Evolutionary conservation across 2,113 vertebrate species (phyloP), one percentile per base, ranked within the genome.

Genomic region (Sakesphorus luctuosus): DNA sequence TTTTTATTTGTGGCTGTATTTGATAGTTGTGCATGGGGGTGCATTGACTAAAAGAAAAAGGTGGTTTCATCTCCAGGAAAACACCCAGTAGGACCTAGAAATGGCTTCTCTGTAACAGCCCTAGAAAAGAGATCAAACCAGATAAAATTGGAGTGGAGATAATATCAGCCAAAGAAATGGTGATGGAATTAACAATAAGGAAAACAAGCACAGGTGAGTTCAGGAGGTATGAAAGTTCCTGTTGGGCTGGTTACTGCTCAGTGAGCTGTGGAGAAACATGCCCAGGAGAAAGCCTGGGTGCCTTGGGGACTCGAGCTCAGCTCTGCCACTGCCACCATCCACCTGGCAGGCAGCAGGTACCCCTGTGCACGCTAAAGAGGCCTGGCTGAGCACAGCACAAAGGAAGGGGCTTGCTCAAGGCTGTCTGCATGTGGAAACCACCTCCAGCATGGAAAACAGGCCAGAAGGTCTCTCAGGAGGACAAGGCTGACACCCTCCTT

Each of bases 391-490:
- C 78, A 53, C 47, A 25, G 72, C 6, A 2, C 35, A 58, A 43
- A 77, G 19, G 18, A 47, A 71, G 68, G 49, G 62, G 50, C 49
- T 36, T 47, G 50, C 55, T 56, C 1, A 3, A 53, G 50, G 49
- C 5, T 2, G 25, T n/a, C 23, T 73, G 23, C 33, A 8, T 62
- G 74, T 46, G 28, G 52, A 49, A 87, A 72, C 17, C 50, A 33
- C 24, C 46, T 71, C 21, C 11, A 2, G 40, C 65, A 49, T 29
- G 46, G 69, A 88, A 77, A 13, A 98, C 97, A 97, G 97, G 97
- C n/a, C 97, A 98, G 33, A 97, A 94, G 43, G 12, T 93, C 28
- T 97, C 96, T 0, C 93, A 56, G 1, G 58, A 87, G 31, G 94
- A 83, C 33, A 89, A 93, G 49, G 43, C 71, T 38, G 96, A 98